A percentile compares a stretch with the other conserved stretches of the same genome.
Evolutionary conservation across 2,797 vertebrate genomes (phyloP).

Genomic region (Benthosema pterotum): DNA sequence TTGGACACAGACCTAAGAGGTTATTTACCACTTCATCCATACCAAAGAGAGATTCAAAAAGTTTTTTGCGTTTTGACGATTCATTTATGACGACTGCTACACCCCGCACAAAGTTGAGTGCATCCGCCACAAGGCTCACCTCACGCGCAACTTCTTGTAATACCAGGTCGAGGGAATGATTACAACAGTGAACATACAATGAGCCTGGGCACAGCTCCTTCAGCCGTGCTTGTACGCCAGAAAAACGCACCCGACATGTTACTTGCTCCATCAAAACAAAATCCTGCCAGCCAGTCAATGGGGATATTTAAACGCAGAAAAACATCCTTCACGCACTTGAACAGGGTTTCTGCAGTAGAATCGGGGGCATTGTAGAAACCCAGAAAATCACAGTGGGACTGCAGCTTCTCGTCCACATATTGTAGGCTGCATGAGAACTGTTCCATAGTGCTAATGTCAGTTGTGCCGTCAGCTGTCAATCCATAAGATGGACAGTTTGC

Average conservation of each 20-base stretch:
- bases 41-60: constrained; percentile 3
- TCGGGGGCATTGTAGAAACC: neutral
- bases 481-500: constrained; percentile 6
- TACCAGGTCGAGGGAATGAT: constrained; percentile 17
- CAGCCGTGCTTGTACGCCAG: neutral
- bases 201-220: constrained; percentile 12
- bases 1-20: constrained; percentile 4
- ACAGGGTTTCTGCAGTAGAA: constrained; percentile 3
- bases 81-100: constrained; percentile 1
- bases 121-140: constrained; percentile 8
- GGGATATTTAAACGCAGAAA: constrained; percentile 12
- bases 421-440: constrained; percentile 8
- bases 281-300: constrained; percentile 6
- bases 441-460: constrained; percentile 10
- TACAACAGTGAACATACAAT: constrained; percentile 18
- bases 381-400: neutral
- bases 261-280: constrained; percentile 10
- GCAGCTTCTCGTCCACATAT: neutral
- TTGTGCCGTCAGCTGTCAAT: constrained; percentile 7
- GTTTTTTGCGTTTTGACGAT: constrained; percentile 3
- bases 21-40: constrained; percentile 3
- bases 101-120: constrained; percentile 9
- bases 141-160: constrained; percentile 20
- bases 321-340: neutral
- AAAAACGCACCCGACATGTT: constrained; percentile 8